Evolutionary conservation across 2,797 vertebrate species (phyloP), one percentile per base, ranked within the genome.

Genomic region (Myotis pilosus): DNA sequence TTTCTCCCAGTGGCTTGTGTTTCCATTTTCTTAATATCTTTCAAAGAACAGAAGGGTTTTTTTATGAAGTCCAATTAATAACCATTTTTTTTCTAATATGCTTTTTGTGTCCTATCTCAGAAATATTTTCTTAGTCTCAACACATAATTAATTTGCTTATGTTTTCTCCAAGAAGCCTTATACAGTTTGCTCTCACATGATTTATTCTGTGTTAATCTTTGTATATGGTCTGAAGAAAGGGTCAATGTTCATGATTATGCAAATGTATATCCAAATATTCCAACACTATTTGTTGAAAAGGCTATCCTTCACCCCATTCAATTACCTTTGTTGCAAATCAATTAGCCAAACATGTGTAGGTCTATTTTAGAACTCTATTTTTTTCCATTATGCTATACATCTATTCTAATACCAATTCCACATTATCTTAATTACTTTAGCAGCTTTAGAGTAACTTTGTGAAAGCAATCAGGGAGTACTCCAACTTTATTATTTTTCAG

Each of bases 11-110:
- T 44, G 64, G 53, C 25, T 83, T 79, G 12, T 41, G 82, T 92
- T 71, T 92, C 64, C 23, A 92, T 79, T 83, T 88, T 82, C 53
- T 79, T 84, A 79, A 66, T 41, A 84, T 89, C 66, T 92, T 89
- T 38, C 19, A 72, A 85, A 66, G 12, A 55, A 38, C 10, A 78
- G 12, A 57, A 44, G 5, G n/a, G 79, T 72, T 20, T 44, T 87
- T 88, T 78, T 23, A 55, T 62, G 10, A 89, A 72, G 16, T 62
- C 41, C 8, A 78, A 30, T 55, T 82, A 60, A 60, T 64, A 89
- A 64, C 71, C 80, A n/a, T 79, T 84, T 84, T 80, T 49, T 79
- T 84, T 80, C 17, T 49, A 89, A 79, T 74, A 57, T 49, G 19
- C 23, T 66, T 74, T 84, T 62, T 64, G 9, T 49, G 19, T 33